Base-by-base conservation (phyloP, 2,113 vertebrate species). In the Oncorhynchus mykiss region DNA sequence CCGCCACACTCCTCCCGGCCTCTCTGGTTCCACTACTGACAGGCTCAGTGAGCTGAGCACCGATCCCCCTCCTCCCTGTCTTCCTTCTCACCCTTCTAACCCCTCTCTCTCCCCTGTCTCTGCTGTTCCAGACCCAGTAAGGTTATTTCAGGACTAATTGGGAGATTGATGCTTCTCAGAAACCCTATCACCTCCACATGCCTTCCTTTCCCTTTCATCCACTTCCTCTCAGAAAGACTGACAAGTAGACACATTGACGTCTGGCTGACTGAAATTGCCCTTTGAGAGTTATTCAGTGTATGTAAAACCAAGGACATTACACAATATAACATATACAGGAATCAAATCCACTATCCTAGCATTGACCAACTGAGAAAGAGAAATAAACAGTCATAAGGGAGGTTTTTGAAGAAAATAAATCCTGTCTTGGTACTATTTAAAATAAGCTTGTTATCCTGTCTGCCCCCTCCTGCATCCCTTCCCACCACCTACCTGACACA, bases 61-160 rank as follows among this genome's bases (percentile, higher is more conserved):
- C 51, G 51, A 54, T 18, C 51, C 16, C 4, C 51, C 51, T 54
- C 51, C 16, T 54, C 51, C 51, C 51, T 65, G n/a, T 62, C 31
- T 22, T 54, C 16, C 12, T 54, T 54, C 51, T 54, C 51, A 54
- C 14, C 14, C 51, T 18, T 67, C 16, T 14, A 6, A 31, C 5
- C 65, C 14, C 65, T 22, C 65, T 22, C 64, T 22, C 3, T 64
- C 60, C 60, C n/a, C 60, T 13, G 22, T 18, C 31, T 34, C 75
- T 29, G 75, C 66, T 60, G 60, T 79, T 66, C 80, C 59, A 84
- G 81, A 83, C 82, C 86, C 78, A 82, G 70, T 81, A 82, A 85
- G 85, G 90, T 90, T 91, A 90, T 91, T 91, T 91, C 82, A 88
- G 83, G 90, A 86, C 86, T 91, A 92, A 91, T 91, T 91, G 91